Evolutionary conservation across 2,113 vertebrate species (phyloP).

Genomic region (Globicephala melas): DNA sequence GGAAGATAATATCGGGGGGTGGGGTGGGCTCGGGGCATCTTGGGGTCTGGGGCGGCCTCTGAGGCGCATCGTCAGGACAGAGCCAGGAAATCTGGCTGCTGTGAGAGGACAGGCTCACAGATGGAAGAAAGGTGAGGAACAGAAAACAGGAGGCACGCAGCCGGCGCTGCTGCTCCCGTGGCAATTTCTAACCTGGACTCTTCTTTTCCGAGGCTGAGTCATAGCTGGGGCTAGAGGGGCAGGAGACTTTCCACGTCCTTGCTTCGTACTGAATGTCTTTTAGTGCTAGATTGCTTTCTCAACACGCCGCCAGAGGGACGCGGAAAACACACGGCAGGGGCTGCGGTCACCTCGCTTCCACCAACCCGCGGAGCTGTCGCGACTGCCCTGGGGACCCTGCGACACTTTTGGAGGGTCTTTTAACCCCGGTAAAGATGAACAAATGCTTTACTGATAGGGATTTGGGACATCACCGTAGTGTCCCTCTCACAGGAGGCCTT

Average conservation of each 20-base stretch:
- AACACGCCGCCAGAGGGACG: neutral
- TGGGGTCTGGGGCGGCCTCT: neutral
- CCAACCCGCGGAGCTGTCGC: rapidly evolving
- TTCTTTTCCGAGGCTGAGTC: neutral
- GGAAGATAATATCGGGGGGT: neutral
- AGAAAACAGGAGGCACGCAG: neutral
- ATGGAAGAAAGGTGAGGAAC: neutral
- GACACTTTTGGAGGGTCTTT: neutral
- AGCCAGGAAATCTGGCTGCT: rapidly evolving
- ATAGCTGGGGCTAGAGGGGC: neutral
- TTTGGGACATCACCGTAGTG: neutral
- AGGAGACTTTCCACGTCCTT: neutral
- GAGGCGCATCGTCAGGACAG: neutral
- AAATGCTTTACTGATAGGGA: neutral
- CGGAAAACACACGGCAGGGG: neutral
- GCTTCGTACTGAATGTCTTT: neutral
- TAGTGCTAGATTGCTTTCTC: neutral
- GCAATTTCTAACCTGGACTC: neutral
- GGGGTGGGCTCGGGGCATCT: neutral
- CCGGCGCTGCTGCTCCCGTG: rapidly evolving
- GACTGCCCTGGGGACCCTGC: neutral
- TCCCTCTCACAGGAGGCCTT: neutral
- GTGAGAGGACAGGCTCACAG: neutral
- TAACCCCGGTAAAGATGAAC: neutral
- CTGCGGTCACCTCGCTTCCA: neutral